phyloP scores from a whole-genome alignment of 2,888 invertebrate species.

The Frankliniella intonsa region DNA sequence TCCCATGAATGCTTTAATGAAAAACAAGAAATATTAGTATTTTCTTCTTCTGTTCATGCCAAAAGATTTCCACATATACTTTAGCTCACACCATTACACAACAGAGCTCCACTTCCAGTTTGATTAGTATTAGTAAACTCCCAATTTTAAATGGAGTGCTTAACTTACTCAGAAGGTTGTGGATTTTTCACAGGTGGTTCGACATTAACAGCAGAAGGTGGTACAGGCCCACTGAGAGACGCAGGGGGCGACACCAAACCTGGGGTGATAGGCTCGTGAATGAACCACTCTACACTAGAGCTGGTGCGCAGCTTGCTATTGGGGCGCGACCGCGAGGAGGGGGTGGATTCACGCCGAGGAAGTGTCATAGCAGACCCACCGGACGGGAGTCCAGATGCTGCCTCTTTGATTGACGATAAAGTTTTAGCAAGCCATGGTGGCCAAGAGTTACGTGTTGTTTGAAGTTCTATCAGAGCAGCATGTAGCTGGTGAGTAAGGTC shows the following conservation, averaged over 20 bases:
- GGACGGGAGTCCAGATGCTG: conserved; percentile 40
- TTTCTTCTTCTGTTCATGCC: too few relatives aligned
- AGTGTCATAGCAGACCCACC: background rate
- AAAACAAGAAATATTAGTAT: too few relatives aligned
- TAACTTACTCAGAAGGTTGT: background rate
- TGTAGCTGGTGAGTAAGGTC: conserved; percentile 87
- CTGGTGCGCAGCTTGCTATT: conserved; percentile 2
- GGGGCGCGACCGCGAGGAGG: background rate
- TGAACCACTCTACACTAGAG: conserved; percentile 7
- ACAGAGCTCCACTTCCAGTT: background rate
- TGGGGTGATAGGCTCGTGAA: background rate
- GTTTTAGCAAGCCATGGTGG: conserved; percentile 95
- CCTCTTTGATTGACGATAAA: conserved; percentile 58
- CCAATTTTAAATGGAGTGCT: too few relatives aligned
- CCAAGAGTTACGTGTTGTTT: conserved; percentile 66
- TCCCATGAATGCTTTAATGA: too few relatives aligned
- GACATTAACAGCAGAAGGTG: background rate
- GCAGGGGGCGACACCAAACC: background rate
- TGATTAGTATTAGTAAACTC: background rate
- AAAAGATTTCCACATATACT: background rate
- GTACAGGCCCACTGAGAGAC: background rate
- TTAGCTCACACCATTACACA: background rate
- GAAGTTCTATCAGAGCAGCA: conserved; percentile 72
- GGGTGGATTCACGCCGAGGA: background rate
- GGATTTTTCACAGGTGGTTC: background rate